phyloP scores from a whole-genome alignment of 2,888 invertebrate species.

The Odontomyia ornata region DNA sequence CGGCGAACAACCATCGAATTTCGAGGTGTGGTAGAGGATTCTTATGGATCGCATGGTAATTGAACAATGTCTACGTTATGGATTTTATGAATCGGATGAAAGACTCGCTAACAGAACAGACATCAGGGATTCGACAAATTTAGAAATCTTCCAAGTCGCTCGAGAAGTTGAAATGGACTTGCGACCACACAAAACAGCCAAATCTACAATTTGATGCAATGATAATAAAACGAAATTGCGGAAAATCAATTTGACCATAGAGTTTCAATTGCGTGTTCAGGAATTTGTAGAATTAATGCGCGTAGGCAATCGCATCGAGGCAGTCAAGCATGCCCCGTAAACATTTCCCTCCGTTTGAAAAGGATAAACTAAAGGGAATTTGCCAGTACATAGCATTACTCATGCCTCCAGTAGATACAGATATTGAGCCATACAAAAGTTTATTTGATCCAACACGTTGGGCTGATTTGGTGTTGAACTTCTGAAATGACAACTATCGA shows the following conservation, averaged over 20 bases:
- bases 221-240: constrained; percentile 95
- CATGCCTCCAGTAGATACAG: constrained; percentile 89
- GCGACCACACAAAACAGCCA: constrained; percentile 80
- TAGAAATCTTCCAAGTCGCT: constrained; percentile 85
- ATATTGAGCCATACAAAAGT: constrained; percentile 75
- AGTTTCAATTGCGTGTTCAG: constrained; percentile 84
- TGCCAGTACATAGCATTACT: constrained; percentile 95
- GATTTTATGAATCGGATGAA: constrained; percentile 94
- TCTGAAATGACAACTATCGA: constrained; percentile 92
- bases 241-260: constrained; percentile 93
- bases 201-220: constrained; percentile 94
- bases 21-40: constrained; percentile 63
- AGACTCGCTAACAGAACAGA: constrained; percentile 83
- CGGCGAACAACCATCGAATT: constrained; percentile 53
- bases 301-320: constrained; percentile 84
- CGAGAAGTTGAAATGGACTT: constrained; percentile 89
- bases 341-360: constrained; percentile 87
- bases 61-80: constrained; percentile 93
- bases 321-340: constrained; percentile 95
- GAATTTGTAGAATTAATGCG: constrained; percentile 97
- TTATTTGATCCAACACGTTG: constrained; percentile 77
- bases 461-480: constrained; percentile 86
- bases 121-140: constrained; percentile 89
- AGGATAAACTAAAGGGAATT: constrained; percentile 85
- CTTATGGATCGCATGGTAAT: constrained; percentile 95